Conservation (phyloP, 2,888 invertebrate species). For the Diachrysia chrysitis region DNA sequence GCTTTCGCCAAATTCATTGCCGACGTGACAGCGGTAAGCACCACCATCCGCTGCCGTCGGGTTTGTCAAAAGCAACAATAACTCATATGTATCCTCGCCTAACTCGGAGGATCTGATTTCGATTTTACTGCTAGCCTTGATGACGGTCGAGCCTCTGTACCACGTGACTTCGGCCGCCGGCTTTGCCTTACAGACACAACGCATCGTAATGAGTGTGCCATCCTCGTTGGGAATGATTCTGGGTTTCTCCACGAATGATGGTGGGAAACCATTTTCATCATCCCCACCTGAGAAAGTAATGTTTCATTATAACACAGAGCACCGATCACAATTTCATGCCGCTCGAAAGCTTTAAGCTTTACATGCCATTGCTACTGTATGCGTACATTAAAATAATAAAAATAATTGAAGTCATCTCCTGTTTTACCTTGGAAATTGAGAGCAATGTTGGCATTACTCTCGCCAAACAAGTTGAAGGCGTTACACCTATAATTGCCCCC, state of each 20-base stretch:
- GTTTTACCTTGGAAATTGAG: slow-evolving; percentile 99
- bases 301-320: slow-evolving; percentile 48
- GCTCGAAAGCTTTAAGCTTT: slow-evolving; percentile 81
- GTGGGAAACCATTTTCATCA: slow-evolving; percentile 97
- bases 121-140: slow-evolving; percentile 95
- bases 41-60: slow-evolving; percentile 89
- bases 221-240: slow-evolving; percentile 99
- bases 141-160: slow-evolving; percentile 96
- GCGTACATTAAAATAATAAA: slow-evolving; percentile 78
- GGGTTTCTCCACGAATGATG: slow-evolving; percentile 99
- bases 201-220: slow-evolving; percentile 98
- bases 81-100: slow-evolving; percentile 96
- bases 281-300: slow-evolving; percentile 92
- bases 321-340: slow-evolving; percentile 72
- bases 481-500: slow-evolving; percentile 99
- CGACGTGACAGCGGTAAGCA: slow-evolving; percentile 95
- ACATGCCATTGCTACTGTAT: slow-evolving; percentile 87
- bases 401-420: slow-evolving; percentile 56
- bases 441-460: slow-evolving; percentile 99
- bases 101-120: slow-evolving; percentile 93
- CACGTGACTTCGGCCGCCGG: slow-evolving; percentile 98
- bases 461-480: slow-evolving; percentile 99
- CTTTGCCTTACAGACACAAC: slow-evolving; percentile 98
- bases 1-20: slow-evolving; percentile 98
- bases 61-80: slow-evolving; percentile 91